A percentile compares a stretch with the other conserved stretches of the same genome.
phyloP scores from a whole-genome alignment of 2,888 invertebrate species.

The Carabus problematicus region DNA sequence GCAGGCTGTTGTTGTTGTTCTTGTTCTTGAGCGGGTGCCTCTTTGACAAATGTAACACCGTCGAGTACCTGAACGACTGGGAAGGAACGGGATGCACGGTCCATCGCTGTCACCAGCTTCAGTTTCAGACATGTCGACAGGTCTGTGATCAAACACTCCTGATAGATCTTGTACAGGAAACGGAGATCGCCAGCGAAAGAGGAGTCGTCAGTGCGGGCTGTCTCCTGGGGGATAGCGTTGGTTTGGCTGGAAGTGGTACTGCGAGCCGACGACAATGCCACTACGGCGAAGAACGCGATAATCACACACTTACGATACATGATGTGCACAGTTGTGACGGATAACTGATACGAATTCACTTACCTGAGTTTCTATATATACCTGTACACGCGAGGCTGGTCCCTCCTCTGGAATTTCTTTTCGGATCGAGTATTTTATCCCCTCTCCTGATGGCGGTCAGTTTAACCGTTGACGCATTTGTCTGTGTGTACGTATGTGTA shows the following conservation, averaged over 20 bases:
- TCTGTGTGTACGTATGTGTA: constrained; percentile 28
- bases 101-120: constrained; percentile 79
- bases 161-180: constrained; percentile 79
- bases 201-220: constrained; percentile 53
- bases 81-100: constrained; percentile 70
- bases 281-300: constrained; percentile 65
- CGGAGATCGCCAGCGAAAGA: constrained; percentile 71
- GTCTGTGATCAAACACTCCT: constrained; percentile 77
- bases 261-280: constrained; percentile 63
- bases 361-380: constrained; percentile 57
- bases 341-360: constrained; percentile 58
- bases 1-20: constrained; percentile 58
- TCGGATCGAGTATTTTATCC: constrained; percentile 50
- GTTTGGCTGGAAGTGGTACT: constrained; percentile 63
- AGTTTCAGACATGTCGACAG: constrained; percentile 78
- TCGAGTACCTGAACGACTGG: constrained; percentile 72
- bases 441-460: constrained; percentile 47
- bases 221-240: constrained; percentile 53
- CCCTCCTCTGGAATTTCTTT: constrained; percentile 55
- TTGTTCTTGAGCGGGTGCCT: constrained; percentile 54
- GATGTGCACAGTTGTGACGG: constrained; percentile 45
- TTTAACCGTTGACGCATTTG: constrained; percentile 43
- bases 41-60: constrained; percentile 78
- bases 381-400: constrained; percentile 46
- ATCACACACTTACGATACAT: constrained; percentile 69